Percentiles rank a stretch among this genome's conserved stretches.
Evolutionary conservation across 2,888 invertebrate species (phyloP).

Genomic region (Chloroclysta siterata): DNA sequence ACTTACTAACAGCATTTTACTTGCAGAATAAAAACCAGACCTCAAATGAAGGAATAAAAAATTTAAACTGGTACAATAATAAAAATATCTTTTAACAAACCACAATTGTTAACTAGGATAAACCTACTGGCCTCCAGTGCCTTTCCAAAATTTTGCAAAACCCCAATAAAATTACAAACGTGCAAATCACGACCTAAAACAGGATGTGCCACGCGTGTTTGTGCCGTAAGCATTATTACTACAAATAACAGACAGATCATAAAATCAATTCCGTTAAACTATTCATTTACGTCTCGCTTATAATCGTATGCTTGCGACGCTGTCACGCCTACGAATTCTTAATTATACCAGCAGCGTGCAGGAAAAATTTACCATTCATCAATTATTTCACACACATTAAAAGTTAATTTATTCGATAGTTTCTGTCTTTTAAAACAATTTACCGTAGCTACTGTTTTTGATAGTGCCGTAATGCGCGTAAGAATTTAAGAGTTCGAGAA

Average conservation of each 20-base stretch:
- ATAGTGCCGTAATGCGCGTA: neutral
- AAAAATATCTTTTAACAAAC: neutral
- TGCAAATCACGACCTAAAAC: slow-evolving; percentile 36
- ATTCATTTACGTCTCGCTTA: slow-evolving; percentile 38
- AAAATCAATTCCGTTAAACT: slow-evolving; percentile 63
- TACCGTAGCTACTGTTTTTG: neutral
- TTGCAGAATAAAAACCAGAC: neutral
- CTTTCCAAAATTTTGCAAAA: slow-evolving; percentile 2
- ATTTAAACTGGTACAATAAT: neutral
- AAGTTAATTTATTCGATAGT: neutral
- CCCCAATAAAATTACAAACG: slow-evolving; percentile 17
- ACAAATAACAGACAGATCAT: slow-evolving; percentile 48
- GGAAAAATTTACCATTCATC: neutral
- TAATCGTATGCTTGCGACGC: slow-evolving; percentile 27
- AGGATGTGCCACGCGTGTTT: slow-evolving; percentile 61
- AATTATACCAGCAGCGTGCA: neutral
- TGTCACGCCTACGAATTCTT: slow-evolving; percentile 21
- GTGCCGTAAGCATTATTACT: slow-evolving; percentile 59
- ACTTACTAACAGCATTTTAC: slow-evolving; percentile 3
- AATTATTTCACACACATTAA: neutral
- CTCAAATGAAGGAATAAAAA: neutral
- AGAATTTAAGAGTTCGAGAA: neutral
- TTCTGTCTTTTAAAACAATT: neutral
- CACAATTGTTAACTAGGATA: neutral
- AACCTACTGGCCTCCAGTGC: slow-evolving; percentile 4